Evolutionary conservation across 37 sponge, comb jelly and placozoan species (phyloP).

Genomic region (Cliona cf. orientalis): DNA sequence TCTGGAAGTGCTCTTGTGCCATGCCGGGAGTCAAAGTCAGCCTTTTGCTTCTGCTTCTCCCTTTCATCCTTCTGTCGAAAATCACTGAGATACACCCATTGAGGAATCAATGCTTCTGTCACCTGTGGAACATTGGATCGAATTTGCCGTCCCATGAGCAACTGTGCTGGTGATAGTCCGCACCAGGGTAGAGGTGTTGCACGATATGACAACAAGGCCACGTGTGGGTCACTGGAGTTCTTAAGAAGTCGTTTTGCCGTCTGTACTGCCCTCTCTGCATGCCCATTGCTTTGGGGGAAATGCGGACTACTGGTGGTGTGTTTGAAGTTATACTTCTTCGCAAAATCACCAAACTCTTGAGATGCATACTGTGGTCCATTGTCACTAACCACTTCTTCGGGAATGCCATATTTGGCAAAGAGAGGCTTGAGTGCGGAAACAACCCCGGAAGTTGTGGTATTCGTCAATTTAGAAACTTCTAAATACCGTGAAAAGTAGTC

Average conservation of each 20-base stretch:
- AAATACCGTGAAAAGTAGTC: slow-evolving; percentile 41
- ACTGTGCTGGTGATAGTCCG: slow-evolving; percentile 13
- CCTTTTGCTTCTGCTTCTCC: too few relatives aligned
- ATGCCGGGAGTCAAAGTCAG: slow-evolving; percentile 22
- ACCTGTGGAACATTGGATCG: slow-evolving; percentile 29
- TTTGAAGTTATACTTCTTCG: slow-evolving; percentile 10
- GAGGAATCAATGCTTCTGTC: not conserved
- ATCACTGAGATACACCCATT: not conserved
- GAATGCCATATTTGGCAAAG: slow-evolving; percentile 38
- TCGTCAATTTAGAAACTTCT: slow-evolving; percentile 39
- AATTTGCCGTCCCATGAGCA: slow-evolving; percentile 19
- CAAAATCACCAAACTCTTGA: too few relatives aligned
- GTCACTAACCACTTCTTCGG: slow-evolving; percentile 26
- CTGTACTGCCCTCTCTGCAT: too few relatives aligned
- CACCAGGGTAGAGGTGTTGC: slow-evolving; percentile 44
- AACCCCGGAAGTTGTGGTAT: slow-evolving; percentile 20
- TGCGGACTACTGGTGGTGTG: slow-evolving; percentile 25
- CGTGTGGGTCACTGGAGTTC: not conserved
- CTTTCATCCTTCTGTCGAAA: too few relatives aligned
- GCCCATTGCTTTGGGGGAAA: slow-evolving; percentile 34
- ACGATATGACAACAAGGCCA: slow-evolving; percentile 25
- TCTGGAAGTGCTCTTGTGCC: not conserved
- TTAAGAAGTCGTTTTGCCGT: slow-evolving; percentile 25
- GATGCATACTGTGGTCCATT: too few relatives aligned
- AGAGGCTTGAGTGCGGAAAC: slow-evolving; percentile 19